phyloP scores from a whole-genome alignment of 2,888 invertebrate species.

The Hypolimnas misippus region DNA sequence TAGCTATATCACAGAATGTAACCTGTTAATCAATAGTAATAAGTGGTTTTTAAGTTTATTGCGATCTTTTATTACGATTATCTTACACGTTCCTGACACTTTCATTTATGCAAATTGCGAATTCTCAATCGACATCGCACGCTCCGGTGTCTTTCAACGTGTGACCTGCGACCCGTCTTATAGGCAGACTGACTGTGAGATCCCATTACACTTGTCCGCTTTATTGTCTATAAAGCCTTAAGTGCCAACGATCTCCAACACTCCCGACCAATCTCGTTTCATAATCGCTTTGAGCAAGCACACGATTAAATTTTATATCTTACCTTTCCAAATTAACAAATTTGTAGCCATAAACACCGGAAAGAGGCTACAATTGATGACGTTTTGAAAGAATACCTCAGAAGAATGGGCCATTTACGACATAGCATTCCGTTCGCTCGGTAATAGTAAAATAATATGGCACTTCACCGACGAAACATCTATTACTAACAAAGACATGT shows the following conservation, averaged over 20 bases:
- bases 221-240: slow-evolving; percentile 76
- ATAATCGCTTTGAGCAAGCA: slow-evolving; percentile 39
- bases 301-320: slow-evolving; percentile 45
- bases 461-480: slow-evolving; percentile 61
- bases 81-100: slow-evolving; percentile 23
- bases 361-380: slow-evolving; percentile 44
- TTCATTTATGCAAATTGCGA: slow-evolving; percentile 41
- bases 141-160: slow-evolving; percentile 47
- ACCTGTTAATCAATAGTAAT: not conserved
- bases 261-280: slow-evolving; percentile 42
- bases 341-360: slow-evolving; percentile 49
- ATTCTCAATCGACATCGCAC: slow-evolving; percentile 43
- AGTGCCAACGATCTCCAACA: slow-evolving; percentile 63
- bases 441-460: slow-evolving; percentile 69
- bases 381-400: slow-evolving; percentile 57
- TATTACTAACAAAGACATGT: slow-evolving; percentile 76
- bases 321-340: slow-evolving; percentile 42
- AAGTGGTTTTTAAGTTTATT: slow-evolving; percentile 1
- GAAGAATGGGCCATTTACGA: slow-evolving; percentile 71
- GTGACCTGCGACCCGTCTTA: slow-evolving; percentile 63
- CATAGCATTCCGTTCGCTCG: slow-evolving; percentile 60
- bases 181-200: slow-evolving; percentile 59
- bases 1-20: too few relatives aligned
- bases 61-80: slow-evolving; percentile 4
- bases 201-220: slow-evolving; percentile 72